Conservation (phyloP, 1,140 invertebrate species). For the Phymorhynchus buccinoides region DNA sequence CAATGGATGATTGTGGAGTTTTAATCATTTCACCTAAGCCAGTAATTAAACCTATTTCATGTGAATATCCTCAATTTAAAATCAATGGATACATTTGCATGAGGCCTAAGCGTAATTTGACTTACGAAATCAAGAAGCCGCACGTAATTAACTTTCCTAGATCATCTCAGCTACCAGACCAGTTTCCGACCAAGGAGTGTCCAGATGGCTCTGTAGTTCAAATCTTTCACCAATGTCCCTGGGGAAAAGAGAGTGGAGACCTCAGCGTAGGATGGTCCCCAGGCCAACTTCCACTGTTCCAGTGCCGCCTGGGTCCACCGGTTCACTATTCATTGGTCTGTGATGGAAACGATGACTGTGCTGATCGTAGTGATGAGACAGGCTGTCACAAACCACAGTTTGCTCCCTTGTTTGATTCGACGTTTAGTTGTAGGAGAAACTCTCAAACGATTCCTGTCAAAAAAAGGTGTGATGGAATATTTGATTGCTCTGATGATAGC, state of each 20-base stretch:
- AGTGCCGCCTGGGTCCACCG: not conserved
- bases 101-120: not conserved
- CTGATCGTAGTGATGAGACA: conserved; percentile 35
- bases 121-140: not conserved
- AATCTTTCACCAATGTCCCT: conserved; percentile 17
- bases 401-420: not conserved
- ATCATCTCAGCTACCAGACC: not conserved
- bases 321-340: conserved; percentile 37
- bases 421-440: conserved; percentile 33
- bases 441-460: conserved; percentile 1
- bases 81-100: conserved; percentile 7
- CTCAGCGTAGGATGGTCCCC: not conserved
- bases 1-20: not conserved
- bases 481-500: conserved; percentile 37
- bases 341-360: conserved; percentile 40
- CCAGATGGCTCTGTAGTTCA: conserved; percentile 24
- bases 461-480: conserved; percentile 28
- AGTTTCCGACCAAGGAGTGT: conserved; percentile 24
- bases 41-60: not conserved
- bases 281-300: not conserved
- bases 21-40: not conserved
- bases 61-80: not conserved
- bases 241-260: not conserved
- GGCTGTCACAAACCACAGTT: conserved; percentile 26
- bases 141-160: not conserved